Conservation (phyloP, 2,888 invertebrate species). For the Parochlus steinenii region DNA sequence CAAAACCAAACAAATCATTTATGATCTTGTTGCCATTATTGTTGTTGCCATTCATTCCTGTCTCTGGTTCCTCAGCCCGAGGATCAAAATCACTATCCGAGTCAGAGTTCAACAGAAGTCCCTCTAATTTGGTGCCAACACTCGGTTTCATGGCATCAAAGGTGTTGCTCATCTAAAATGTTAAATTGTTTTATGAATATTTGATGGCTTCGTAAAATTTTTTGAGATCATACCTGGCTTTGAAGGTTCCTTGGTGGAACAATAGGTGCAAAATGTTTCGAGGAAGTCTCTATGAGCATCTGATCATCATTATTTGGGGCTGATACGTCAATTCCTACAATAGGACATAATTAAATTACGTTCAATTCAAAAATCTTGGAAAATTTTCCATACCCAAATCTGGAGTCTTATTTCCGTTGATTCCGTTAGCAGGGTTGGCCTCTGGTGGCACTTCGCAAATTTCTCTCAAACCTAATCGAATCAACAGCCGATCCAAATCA, state of each 20-base stretch:
- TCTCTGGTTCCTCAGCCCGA: slow-evolving; percentile 55
- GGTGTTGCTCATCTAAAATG: slow-evolving; percentile 39
- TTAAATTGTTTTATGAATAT: slow-evolving; percentile 57
- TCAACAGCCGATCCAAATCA: slow-evolving; percentile 32
- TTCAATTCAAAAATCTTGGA: slow-evolving; percentile 11
- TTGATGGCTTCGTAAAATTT: not conserved
- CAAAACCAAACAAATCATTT: slow-evolving; percentile 30
- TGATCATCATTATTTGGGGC: slow-evolving; percentile 22
- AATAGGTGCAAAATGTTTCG: slow-evolving; percentile 25
- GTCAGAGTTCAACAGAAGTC: slow-evolving; percentile 55
- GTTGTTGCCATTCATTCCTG: slow-evolving; percentile 18
- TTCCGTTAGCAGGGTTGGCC: slow-evolving; percentile 21
- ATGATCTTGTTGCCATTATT: slow-evolving; percentile 24
- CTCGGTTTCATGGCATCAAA: slow-evolving; percentile 41
- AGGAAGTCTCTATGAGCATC: slow-evolving; percentile 27
- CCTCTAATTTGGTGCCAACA: slow-evolving; percentile 64
- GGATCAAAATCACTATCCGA: slow-evolving; percentile 82
- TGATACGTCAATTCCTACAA: slow-evolving; percentile 19
- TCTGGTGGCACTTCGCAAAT: slow-evolving; percentile 32
- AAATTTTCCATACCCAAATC: slow-evolving; percentile 24
- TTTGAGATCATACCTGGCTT: slow-evolving; percentile 20
- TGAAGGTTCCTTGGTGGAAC: slow-evolving; percentile 28
- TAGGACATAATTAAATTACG: slow-evolving; percentile 11
- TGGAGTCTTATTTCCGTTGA: slow-evolving; percentile 27
- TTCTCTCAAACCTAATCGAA: slow-evolving; percentile 37